A percentile compares a stretch with the other conserved stretches of the same genome.
phyloP scores from a whole-genome alignment of 2,797 vertebrate species.

The Anguilla marmorata region DNA sequence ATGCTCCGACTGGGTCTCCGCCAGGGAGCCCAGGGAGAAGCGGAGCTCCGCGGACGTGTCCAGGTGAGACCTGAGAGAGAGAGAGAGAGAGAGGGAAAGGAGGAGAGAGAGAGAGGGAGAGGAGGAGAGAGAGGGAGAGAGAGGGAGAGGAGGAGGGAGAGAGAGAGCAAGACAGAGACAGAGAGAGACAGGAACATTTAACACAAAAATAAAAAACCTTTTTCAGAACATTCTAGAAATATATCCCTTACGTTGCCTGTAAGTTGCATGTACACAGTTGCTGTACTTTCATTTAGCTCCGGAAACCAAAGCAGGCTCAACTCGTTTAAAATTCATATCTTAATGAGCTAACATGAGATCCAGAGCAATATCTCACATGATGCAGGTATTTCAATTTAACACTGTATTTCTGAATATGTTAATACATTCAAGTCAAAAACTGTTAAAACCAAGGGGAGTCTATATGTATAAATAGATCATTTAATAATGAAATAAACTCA shows the following conservation, averaged over 20 bases:
- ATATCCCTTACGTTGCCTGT: background rate
- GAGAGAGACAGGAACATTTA: background rate
- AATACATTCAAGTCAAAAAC: background rate
- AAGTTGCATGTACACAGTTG: background rate
- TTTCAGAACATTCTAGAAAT: background rate
- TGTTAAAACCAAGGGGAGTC: background rate
- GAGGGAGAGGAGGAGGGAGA: no score
- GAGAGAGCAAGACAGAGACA: no score
- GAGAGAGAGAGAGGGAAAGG: background rate
- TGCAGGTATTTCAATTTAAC: background rate
- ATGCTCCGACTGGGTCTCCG: constrained; percentile 90
- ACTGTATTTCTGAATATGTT: background rate
- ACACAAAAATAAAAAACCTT: background rate
- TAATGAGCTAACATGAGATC: background rate
- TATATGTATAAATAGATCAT: background rate
- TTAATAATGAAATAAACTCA: background rate
- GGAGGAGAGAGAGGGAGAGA: no score
- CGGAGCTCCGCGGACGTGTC: constrained; percentile 88
- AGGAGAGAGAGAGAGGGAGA: no score
- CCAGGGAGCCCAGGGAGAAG: constrained; percentile 90
- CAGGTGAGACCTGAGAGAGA: constrained; percentile 81
- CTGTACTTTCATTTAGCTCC: background rate
- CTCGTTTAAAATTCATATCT: background rate
- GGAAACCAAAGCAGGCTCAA: background rate
- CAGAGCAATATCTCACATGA: background rate